Conservation (phyloP, 2,113 vertebrate genomes). For the Psilopsiagon aymara region DNA sequence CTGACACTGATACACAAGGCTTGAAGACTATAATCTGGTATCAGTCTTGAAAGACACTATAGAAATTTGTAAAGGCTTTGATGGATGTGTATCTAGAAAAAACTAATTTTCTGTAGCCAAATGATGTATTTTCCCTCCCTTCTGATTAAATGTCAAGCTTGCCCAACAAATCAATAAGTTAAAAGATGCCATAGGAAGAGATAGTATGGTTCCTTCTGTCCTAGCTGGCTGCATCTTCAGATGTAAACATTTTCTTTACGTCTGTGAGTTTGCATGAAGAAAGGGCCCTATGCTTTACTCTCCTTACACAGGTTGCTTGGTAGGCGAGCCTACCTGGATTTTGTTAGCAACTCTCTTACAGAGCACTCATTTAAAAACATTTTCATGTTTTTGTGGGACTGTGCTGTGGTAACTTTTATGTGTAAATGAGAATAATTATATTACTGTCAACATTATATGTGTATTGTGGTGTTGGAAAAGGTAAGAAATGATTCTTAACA, state of each 20-base stretch:
- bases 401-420: background rate
- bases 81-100: slow-evolving; percentile 63
- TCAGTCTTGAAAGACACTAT: slow-evolving; percentile 57
- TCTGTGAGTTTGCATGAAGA: background rate
- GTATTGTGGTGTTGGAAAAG: background rate
- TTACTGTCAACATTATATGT: background rate
- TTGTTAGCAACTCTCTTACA: background rate
- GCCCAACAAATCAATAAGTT: slow-evolving; percentile 59
- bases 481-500: background rate
- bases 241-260: background rate
- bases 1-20: slow-evolving; percentile 19
- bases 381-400: background rate
- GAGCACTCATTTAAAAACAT: background rate
- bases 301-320: background rate
- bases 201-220: background rate
- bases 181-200: slow-evolving; percentile 8
- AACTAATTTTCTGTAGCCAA: slow-evolving; percentile 70
- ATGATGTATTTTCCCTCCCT: slow-evolving; percentile 57
- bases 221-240: background rate
- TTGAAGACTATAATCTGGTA: slow-evolving; percentile 39
- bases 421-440: background rate
- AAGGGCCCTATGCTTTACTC: background rate
- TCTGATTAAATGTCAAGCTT: slow-evolving; percentile 63
- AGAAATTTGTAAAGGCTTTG: slow-evolving; percentile 55
- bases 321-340: background rate